phyloP scores from a whole-genome alignment of 92 coral and sea anemone species.

The Desmophyllum pertusum region DNA sequence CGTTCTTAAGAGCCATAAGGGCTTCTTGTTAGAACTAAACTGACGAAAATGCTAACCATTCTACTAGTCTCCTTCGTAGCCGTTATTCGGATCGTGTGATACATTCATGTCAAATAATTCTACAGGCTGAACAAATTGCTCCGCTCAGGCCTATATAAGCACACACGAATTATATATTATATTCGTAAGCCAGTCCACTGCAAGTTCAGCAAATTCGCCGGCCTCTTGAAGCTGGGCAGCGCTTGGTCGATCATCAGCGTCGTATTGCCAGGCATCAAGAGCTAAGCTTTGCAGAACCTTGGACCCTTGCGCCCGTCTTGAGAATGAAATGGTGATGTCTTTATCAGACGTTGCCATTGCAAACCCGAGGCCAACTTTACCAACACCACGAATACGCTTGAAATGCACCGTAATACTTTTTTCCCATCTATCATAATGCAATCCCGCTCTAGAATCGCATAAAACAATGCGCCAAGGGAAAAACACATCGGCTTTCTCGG shows the following conservation, averaged over 20 bases:
- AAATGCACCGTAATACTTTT: conserved; percentile 62
- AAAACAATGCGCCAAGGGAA: conserved; percentile 70
- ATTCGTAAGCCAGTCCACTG: too few relatives aligned
- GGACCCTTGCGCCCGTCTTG: conserved; percentile 14
- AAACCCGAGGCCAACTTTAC: conserved; percentile 49
- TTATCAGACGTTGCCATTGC: conserved; percentile 22
- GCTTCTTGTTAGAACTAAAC: too few relatives aligned
- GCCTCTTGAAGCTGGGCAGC: conserved; percentile 49
- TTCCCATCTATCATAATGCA: conserved; percentile 20
- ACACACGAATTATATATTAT: too few relatives aligned
- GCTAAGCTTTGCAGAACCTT: conserved; percentile 27
- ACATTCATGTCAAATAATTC: too few relatives aligned
- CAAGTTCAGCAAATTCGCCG: too few relatives aligned
- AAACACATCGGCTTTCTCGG: conserved; percentile 75
- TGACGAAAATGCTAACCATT: too few relatives aligned
- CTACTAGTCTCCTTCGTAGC: too few relatives aligned
- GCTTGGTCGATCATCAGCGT: conserved; percentile 48
- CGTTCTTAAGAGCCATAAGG: too few relatives aligned
- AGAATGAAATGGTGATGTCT: conserved; percentile 11
- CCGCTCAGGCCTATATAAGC: too few relatives aligned
- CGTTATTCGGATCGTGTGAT: too few relatives aligned
- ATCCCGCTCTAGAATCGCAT: conserved; percentile 60
- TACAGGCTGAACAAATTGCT: too few relatives aligned
- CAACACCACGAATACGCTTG: conserved; percentile 3
- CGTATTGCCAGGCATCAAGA: conserved; percentile 40